Evolutionary conservation across 2,888 invertebrate species (phyloP), one percentile per base, ranked within the genome.

Genomic region (Buathra laborator): DNA sequence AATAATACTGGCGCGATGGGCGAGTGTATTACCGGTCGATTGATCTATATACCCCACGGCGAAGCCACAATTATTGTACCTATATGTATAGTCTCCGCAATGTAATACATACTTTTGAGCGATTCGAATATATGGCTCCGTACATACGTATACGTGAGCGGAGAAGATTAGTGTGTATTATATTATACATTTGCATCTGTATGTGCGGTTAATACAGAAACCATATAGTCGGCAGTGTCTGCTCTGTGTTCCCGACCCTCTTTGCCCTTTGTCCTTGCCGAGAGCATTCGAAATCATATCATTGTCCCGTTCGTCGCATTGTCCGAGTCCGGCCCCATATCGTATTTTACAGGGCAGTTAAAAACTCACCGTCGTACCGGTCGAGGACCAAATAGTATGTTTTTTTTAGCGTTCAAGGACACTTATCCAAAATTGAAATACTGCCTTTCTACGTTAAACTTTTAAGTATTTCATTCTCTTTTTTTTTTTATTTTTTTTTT

Each of bases 231-330:
- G 64, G 64, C 51, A 76, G 72, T 72, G 78, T 79, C 83, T 59
- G 78, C 74, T 78, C 53, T 46, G 82, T 77, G 81, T 81, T 70
- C 53, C 67, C 68, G 76, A 81, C 85, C 81, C 85, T 56, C 71
- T 19, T 44, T 44, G 46, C 72, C 79, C 75, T 72, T 80, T 74
- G 74, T 67, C 83, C 72, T 67, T 68, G 19, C 72, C 71, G 43
- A 56, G 59, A 72, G 79, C 74, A 70, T 74, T 84, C 48, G 75
- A 82, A 85, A 85, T 85, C 82, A 85, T 80, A 80, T 82, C 85
- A 81, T 85, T 85, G 85, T 85, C 75, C 83, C 71, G 75, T 75
- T 70, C 75, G 67, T 72, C 76, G 68, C 80, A 85, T 85, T 85
- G 85, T 85, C 85, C 85, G 82, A 85, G 64, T 74, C 59, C 75